Conservation (phyloP, 2,113 vertebrate genomes). For the Astatotilapia flaviijosephi region DNA sequence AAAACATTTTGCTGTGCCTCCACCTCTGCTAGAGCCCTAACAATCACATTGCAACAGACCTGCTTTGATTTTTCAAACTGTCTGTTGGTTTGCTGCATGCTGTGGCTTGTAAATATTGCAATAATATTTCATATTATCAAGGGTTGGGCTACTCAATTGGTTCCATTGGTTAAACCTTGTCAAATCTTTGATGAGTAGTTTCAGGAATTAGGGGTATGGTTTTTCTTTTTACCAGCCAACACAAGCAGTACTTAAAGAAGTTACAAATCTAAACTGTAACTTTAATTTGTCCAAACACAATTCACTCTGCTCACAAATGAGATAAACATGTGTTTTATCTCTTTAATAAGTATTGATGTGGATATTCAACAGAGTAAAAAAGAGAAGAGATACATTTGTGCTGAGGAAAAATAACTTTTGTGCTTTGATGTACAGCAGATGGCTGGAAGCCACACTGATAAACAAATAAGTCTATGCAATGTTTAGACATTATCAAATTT, state of each 20-base stretch:
- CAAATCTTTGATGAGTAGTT: slow-evolving; percentile 1
- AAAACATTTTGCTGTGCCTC: neutral
- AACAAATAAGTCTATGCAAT: neutral
- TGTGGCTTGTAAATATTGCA: neutral
- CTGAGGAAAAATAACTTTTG: neutral
- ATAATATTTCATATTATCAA: neutral
- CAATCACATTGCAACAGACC: neutral
- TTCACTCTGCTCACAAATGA: neutral
- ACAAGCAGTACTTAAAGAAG: neutral
- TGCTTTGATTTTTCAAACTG: neutral
- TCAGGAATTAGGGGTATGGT: neutral
- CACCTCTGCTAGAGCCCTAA: neutral
- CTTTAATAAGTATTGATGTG: neutral
- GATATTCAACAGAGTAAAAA: neutral
- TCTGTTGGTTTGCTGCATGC: neutral
- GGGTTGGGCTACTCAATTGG: neutral
- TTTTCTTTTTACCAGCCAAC: neutral
- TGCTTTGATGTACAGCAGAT: neutral
- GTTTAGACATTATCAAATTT: neutral
- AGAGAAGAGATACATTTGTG: neutral
- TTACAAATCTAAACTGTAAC: neutral
- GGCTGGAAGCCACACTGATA: neutral
- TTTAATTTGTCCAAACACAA: neutral
- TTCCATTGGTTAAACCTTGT: neutral
- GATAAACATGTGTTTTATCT: neutral